Evolutionary conservation across 2,113 vertebrate genomes (phyloP), one percentile per base, ranked within the genome.

Genomic region (Calypte anna): DNA sequence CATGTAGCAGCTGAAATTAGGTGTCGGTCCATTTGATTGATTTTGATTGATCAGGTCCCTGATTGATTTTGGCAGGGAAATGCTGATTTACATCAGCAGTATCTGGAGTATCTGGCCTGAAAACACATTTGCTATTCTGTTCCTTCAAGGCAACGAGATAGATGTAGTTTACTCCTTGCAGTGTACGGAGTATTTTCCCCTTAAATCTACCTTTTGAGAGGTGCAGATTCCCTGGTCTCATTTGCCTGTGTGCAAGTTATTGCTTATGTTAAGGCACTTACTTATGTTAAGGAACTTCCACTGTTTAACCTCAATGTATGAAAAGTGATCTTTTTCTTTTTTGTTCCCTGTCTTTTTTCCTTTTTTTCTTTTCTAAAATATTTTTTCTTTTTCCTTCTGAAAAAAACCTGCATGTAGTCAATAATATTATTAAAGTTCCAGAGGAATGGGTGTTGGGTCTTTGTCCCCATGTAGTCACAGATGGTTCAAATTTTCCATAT

Each of bases 271-370:
- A 81, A 88, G 48, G 30, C 31, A 85, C 25, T 25, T 69, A 21
- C 73, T 91, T 91, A 25, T 48, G 36, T 38, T 38, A 38, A 38
- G 36, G 36, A 38, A 38, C 36, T 79, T 91, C 51, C 33, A 20
- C 66, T 70, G 51, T 44, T 91, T 51, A 78, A 21, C 28, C 20
- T 19, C 43, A 36, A 70, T 36, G 22, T 44, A 36, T 15, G 28
- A 79, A 84, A 88, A 68, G 55, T 83, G 18, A 53, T 5, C 7
- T 83, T 1, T 14, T 63, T 6, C 2, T 17, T 15, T 31, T 14
- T 3, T 9, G 3, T 12, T 3, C 4, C 12, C 2, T 9, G 3
- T 13, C 2, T 14, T 7, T 28, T 57, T 14, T 50, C 15, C 33
- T 8, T 6, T 3, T 3, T 3, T 23, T 14, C 40, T 31, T 25